A percentile compares a stretch with the other conserved stretches of the same genome.
These are phyloP conservation scores for Echinops telfairi DNA, from an alignment of 2,113 vertebrate genomes.

Conservation along the genomic window DNA sequence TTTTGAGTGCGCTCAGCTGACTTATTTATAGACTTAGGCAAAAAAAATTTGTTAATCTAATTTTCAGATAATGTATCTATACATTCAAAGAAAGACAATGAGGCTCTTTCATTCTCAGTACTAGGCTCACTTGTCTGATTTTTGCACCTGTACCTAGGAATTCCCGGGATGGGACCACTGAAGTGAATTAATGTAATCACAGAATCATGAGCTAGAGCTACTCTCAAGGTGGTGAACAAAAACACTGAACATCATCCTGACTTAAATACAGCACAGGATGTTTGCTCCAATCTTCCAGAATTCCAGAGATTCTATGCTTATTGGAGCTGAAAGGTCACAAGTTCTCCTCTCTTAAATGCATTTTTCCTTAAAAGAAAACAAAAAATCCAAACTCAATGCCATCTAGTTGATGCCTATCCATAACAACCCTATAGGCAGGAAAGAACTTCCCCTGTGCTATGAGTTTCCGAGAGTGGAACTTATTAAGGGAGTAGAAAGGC, in stretches of 20 bases:
- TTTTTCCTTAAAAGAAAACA: background rate
- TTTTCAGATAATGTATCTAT: conserved; percentile 52
- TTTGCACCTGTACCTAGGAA: background rate
- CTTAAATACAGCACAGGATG: background rate
- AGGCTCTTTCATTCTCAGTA: background rate
- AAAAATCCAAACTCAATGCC: too few relatives aligned
- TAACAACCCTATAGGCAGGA: too few relatives aligned
- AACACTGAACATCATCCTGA: background rate
- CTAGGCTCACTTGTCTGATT: background rate
- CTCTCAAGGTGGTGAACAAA: background rate
- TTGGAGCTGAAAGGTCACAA: background rate
- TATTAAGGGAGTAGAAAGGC: too few relatives aligned
- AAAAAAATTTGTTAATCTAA: conserved; percentile 60
- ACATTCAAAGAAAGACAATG: conserved; percentile 15
- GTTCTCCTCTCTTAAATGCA: background rate
- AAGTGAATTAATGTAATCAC: background rate
- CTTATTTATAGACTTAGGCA: conserved; percentile 66
- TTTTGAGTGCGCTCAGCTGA: conserved; percentile 60
- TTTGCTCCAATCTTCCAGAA: background rate
- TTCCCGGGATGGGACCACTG: background rate
- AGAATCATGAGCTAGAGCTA: background rate
- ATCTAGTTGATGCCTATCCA: too few relatives aligned
- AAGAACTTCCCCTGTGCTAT: too few relatives aligned
- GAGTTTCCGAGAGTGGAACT: too few relatives aligned
- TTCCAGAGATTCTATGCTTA: background rate